Evolutionary conservation across 2,797 vertebrate genomes (phyloP), one percentile per base, ranked within the genome.

Genomic region (Halcyon leucocephala): DNA sequence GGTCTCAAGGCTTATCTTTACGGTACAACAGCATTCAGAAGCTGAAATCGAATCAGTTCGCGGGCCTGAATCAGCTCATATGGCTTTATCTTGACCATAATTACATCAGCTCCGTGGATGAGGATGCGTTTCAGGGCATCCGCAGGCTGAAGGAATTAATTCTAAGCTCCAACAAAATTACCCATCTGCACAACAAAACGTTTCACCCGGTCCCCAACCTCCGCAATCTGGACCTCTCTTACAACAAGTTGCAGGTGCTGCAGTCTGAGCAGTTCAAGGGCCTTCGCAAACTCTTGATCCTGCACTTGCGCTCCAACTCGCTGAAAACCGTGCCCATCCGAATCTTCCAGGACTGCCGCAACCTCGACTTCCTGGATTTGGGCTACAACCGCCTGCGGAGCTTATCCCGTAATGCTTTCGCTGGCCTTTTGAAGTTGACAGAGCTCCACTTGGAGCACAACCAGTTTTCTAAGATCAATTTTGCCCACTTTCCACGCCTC

Each of bases 61-160:
- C 99, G 1, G 99, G 99, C 95, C 99, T 99, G 92, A 98, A 99
- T 86, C 99, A 99, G 97, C 99, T 99, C 72, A 99, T 99, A 52
- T 99, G 99, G 99, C 98, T 99, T 58, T 99, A 99, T 97, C 99
- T 99, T 10, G 99, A 99, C 98, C 99, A 99, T 92, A 99, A 99
- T 92, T 99, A 99, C 97, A 99, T 99, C 97, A 98, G 93, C 65
- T 97, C 96, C 0, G 99, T 99, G 97, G 99, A 99, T 14, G 98
- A 98, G 95, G 98, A 99, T 58, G 99, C 99, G 0, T 99, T 99
- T 96, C 99, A 99, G 44, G 99, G 99, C 12, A 99, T 99, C 86
- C 98, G 99, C 29, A 96, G 99, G 97, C 98, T 99, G 81, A 99
- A 99, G 97, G 99, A 99, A 97, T 97, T 99, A 93, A 99, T 99